Base-by-base conservation (phyloP, 2,888 invertebrate genomes). In the Spilosoma lubricipeda region DNA sequence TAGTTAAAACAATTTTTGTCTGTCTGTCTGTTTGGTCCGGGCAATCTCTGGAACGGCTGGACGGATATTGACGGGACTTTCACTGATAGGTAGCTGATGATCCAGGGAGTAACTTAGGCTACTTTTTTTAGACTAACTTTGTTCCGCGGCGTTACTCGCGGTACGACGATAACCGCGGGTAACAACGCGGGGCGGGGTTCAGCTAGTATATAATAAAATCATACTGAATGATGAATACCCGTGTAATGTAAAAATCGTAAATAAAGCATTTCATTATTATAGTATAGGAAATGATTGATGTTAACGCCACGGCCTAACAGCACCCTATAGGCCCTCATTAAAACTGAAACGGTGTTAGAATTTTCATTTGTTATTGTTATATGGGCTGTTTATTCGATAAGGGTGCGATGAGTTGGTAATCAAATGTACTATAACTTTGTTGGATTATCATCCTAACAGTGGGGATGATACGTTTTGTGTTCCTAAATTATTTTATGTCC, bases 341-440 rank as follows among this genome's bases (percentile, higher is more conserved):
- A 68, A 77, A 77, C 77, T 76, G 75, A 63, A 66, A 63, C 66
- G 71, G 52, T 71, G 65, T 68, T 68, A 66, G 27, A 73, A 64
- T 68, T 74, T 74, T 72, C 71, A 74, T 77, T 74, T 72, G 63
- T 76, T 76, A 76, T 70, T 70, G 73, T 76, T 73, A 73, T 70
- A 73, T 52, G 76, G 75, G 45, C 67, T 59, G 70, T 70, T 72
- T 72, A 52, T 27, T 39, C 59, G 27, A 73, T 52, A 84, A 82
- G 70, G 59, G 42, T 63, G 33, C 63, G 59, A 72, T 75, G 75
- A 75, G 69, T 59, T 67, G 45, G 67, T 73, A 71, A 69, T 69
- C 63, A 79, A 77, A 76, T 67, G 18, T 74, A 33, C 73, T 73
- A 77, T 73, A 69, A 74, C 20, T 73, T 80, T 48, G 73, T 72